Base-by-base conservation (phyloP, 1,140 invertebrate species). In the Lordiphosa mommai region DNA sequence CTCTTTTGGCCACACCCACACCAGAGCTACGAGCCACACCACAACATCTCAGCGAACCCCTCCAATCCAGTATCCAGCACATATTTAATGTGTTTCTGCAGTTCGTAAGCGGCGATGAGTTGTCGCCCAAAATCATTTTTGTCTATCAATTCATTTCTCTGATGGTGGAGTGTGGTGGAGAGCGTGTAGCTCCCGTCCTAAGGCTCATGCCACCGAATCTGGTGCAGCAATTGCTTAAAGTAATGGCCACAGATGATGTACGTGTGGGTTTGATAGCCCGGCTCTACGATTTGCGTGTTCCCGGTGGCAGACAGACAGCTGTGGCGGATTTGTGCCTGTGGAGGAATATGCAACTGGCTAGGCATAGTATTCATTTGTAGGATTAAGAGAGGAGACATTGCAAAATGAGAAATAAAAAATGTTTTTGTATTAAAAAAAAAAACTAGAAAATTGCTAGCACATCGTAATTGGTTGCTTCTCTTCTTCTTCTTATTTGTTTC, bases 41-140 rank as follows among this genome's bases (percentile, higher is more conserved):
- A 0, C 37, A 55, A 3, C 76, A 86, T n/a, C 70, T 94, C 10
- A 92, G 91, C 61, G 93, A 94, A 58, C 92, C 93, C 4, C 85
- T 94, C 7, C 88, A 92, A 30, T 89, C 89, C 1, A 91, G 93
- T 14, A 77, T 94, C 1, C 91, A 92, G 50, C 90, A 92, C 59
- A 88, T 96, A 2, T 95, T 95, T 67, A 92, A 92, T 14, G 92
- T 93, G 37, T 95, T 97, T 64, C 91, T 92, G 7, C 92, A 93
- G 49, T 91, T 96, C 10, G 93, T 93, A n/a, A 92, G 92, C 9
- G 93, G 93, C 67, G 93, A 94, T 63, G 92, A 94, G 60, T 91
- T 97, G 0, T 95, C 94, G 9, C 94, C 95, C 44, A 94, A 96
- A 70, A 95, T 95, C 3, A 93, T 96, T 73, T 97, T 97, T 88